Evolutionary conservation across 1,140 invertebrate species (phyloP), one percentile per base, ranked within the genome.

Genomic region (Drosophila cardini): DNA sequence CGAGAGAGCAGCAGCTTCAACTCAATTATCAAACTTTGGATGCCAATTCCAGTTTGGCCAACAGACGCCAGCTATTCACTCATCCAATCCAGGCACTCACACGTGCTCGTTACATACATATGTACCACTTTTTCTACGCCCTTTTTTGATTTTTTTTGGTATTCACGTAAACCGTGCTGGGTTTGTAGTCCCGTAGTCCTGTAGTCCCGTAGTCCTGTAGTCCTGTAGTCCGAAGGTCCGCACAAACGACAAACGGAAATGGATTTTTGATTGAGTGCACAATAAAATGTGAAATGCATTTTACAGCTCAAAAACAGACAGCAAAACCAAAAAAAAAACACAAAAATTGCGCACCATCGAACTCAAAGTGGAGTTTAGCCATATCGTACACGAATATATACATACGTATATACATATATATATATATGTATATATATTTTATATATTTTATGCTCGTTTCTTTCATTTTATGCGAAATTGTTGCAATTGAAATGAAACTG

Each of bases 241-340:
- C 53, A 64, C 67, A 75, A 75, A 64, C 58, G 67, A 61, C 79
- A 86, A 86, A 87, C 80, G 83, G 83, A 89, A 87, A 87, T 87
- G 83, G 83, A 87, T 87, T 87, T 87, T 87, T 87, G 84, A 87
- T 87, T 87, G 83, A 87, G 83, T 87, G 83, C 83, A 83, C 83
- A 87, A 89, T 87, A 87, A 87, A 87, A 87, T 87, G 84, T 83
- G 76, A 87, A 87, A 87, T 89, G 83, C 83, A 86, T 83, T 86
- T 86, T 83, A 86, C 78, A 86, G 70, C 68, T 78, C 72, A 68
- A 72, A 83, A 83, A 74, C 82, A 71, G 61, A 65, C 70, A 68
- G 53, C 68, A 43, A 32, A 56, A 15, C 30, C 50, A 53, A 53
- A 46, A 62, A 43, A 15, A 50, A 67, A 64, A 13, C 55, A 68